Conservation (phyloP, 1,140 invertebrate genomes). For the Oedothorax gibbosus region DNA sequence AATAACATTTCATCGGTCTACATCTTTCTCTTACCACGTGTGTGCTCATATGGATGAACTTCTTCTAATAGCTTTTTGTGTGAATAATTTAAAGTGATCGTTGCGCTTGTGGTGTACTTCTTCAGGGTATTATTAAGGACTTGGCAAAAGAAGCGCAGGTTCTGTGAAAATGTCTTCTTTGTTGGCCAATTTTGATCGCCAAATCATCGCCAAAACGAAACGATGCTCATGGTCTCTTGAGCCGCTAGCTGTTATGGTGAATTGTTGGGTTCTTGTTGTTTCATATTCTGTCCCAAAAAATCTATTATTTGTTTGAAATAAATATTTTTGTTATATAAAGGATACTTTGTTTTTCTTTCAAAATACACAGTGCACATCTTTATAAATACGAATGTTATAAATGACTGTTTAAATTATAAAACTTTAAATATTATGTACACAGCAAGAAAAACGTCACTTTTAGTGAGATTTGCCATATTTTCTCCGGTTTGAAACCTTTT, state of each 20-base stretch:
- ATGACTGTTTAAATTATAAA: too few species aligned
- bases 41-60: constrained; percentile 51
- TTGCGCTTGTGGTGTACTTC: constrained; percentile 13
- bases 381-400: too few species aligned
- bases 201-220: not conserved
- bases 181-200: constrained; percentile 25
- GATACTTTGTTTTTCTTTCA: not conserved
- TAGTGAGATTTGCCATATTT: too few species aligned
- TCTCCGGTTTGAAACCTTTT: too few species aligned
- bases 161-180: not conserved
- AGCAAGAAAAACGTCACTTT: too few species aligned
- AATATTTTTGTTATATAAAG: constrained; percentile 36
- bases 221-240: not conserved
- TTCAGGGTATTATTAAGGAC: not conserved
- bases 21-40: constrained; percentile 26
- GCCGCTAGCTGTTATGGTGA: not conserved
- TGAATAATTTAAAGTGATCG: constrained; percentile 3
- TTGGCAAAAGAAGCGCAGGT: not conserved
- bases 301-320: constrained; percentile 50
- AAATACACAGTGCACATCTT: too few species aligned
- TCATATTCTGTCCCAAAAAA: constrained; percentile 35
- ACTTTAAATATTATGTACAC: too few species aligned
- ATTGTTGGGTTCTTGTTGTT: constrained; percentile 41
- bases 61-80: constrained; percentile 14
- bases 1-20: constrained; percentile 6